Evolutionary conservation across 2,888 invertebrate species (phyloP), one percentile per base, ranked within the genome.

Genomic region (Prenolepis imparis): DNA sequence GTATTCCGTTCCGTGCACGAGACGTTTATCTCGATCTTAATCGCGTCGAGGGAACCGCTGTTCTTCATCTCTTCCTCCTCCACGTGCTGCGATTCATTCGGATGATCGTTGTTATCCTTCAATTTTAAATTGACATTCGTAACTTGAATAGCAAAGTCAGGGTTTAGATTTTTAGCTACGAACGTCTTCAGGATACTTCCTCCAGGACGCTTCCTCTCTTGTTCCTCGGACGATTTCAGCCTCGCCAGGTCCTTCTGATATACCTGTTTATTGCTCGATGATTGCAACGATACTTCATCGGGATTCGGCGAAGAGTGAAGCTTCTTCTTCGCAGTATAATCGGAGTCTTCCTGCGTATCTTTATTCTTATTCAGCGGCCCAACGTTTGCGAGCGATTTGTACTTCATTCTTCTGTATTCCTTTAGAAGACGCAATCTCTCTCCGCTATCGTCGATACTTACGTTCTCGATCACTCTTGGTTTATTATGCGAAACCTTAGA

Each of bases 21-120:
- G 3, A 94, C 91, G 48, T 94, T 94, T 32, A 94, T 94, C 67
- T 94, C 93, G 4, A 94, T 94, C 82, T 94, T 94, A 21, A 94
- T 93, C 0, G 91, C 93, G 18, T 93, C 94, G 6, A 91, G 73
- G 0, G 87, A 72, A 18, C 92, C 91, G 36, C 87, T 90, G 11
- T 82, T 87, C 59, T 84, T 83, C 15, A 77, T 75, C 5, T n/a
- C n/a, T n/a, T 90, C 88, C 3, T 89, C 87, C n/a, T 84, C 86
- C 3, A 85, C 72, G 9, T 57, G 24, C n/a, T 86, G 78, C 18
- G 86, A 48, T 5, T 88, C 84, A 32, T 89, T 88, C 0, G 85
- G 85, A 8, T 84, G 61, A 21, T 91, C 88, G 11, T 87, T 84
- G 11, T 87, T 84, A 28, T 93, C 92, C 12, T 92, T 92, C 41